These are phyloP conservation scores for Saturnia japonica DNA, from an alignment of 2,888 invertebrate genomes.

Conservation along the genomic window DNA sequence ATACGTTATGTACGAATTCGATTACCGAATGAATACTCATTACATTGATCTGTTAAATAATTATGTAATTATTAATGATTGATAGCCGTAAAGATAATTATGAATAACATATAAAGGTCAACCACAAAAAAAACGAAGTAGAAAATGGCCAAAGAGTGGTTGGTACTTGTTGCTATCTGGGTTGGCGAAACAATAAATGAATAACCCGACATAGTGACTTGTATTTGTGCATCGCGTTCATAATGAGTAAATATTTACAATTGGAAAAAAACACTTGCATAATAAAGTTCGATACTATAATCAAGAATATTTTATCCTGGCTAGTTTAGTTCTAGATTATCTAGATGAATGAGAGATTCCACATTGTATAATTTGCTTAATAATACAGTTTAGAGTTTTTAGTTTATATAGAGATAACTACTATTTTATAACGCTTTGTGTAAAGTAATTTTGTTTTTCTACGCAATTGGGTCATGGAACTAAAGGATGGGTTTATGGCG, in stretches of 20 bases:
- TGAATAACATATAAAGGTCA: not conserved
- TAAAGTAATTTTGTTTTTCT: slow-evolving; percentile 14
- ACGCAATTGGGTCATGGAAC: slow-evolving; percentile 39
- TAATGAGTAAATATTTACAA: too few species aligned
- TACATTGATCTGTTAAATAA: slow-evolving; percentile 1
- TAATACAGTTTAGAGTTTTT: not conserved
- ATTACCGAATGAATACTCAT: slow-evolving; percentile 20
- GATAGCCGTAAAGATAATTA: not conserved
- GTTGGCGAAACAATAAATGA: not conserved
- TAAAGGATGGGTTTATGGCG: slow-evolving; percentile 59
- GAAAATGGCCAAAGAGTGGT: not conserved
- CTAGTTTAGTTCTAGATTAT: not conserved
- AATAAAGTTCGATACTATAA: too few species aligned
- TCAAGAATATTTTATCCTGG: not conserved
- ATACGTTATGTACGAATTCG: slow-evolving; percentile 39
- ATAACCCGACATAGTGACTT: not conserved
- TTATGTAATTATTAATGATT: not conserved
- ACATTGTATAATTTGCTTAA: not conserved
- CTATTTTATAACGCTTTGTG: slow-evolving; percentile 7
- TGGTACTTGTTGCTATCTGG: not conserved
- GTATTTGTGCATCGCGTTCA: not conserved
- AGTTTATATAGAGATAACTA: not conserved
- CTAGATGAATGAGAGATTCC: not conserved
- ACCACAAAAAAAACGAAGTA: not conserved
- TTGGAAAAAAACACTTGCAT: too few species aligned